Base-by-base conservation (phyloP, 2,113 vertebrate species). In the Corapipo altera region DNA sequence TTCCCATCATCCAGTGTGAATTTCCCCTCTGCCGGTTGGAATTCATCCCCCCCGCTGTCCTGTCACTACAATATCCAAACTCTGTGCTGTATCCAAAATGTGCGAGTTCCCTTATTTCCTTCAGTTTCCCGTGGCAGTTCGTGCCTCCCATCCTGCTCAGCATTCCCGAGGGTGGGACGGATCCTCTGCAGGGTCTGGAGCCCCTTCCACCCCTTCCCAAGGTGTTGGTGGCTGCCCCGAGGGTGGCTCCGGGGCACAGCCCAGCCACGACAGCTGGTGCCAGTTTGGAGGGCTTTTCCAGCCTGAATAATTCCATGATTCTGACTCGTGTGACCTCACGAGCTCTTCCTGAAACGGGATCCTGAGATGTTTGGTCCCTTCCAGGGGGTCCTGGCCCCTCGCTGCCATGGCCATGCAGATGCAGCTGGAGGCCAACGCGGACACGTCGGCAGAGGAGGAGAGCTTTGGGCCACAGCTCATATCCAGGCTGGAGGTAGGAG, bases 391-490 rank as follows among this genome's bases (percentile, higher is more conserved):
- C 64, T 55, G 41, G 14, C 16, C 41, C 26, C 57, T 84, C 2
- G 3, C 79, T 57, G 15, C 79, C 6, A 99, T 99, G 99, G 99
- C 99, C 8, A 98, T 99, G 98, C 98, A 98, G 89, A 92, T 97
- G 95, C 98, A 98, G 91, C 90, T 98, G 4, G 98, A 99, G 52
- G 95, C 95, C 33, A 97, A 96, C 4, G 95, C 97, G 14, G 98
- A 99, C 62, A 96, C 96, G 0, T 98, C 98, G 18, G 97, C 98
- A 4, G 99, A 99, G 83, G 99, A 99, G 23, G 99, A 99, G 85
- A 98, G 91, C 96, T 99, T 98, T 88, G 99, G 99, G 6, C 99
- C 99, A 6, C 99, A 99, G 93, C 99, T 98, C 27, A 92, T 99
- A 57, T 97, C 97, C 58, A 98, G 99, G 83, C 77, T 99, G 58